Percentiles rank a stretch among this genome's conserved stretches.
These are phyloP conservation scores for Solea solea DNA, from an alignment of 2,113 vertebrate genomes.

Conservation along the genomic window DNA sequence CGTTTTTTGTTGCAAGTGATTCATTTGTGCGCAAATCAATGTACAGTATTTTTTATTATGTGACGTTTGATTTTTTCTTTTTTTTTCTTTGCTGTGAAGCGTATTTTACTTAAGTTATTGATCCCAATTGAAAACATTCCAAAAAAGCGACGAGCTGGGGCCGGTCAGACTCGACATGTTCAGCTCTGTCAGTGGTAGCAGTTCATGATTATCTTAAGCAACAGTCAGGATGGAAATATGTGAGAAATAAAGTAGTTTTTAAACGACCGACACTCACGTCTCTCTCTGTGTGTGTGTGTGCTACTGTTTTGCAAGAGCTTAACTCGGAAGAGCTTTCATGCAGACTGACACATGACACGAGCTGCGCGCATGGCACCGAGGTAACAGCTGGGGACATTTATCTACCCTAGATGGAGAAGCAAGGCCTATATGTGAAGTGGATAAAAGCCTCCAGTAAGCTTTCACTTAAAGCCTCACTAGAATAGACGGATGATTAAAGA, in stretches of 20 bases:
- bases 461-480: constrained; percentile 1
- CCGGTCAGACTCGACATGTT: constrained; percentile 17
- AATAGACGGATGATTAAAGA: neutral
- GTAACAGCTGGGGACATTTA: constrained; percentile 10
- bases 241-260: constrained; percentile 61
- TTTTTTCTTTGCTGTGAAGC: constrained; percentile 49
- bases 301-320: neutral
- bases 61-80: constrained; percentile 33
- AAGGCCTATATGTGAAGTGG: constrained; percentile 10
- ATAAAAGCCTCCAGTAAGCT: constrained; percentile 2
- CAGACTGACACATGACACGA: neutral
- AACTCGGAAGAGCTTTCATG: constrained; percentile 15
- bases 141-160: constrained; percentile 34
- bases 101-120: constrained; percentile 72
- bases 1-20: constrained; percentile 5
- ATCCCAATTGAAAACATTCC: constrained; percentile 63
- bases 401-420: neutral
- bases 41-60: constrained; percentile 74
- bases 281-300: neutral
- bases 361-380: neutral
- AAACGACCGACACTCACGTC: neutral
- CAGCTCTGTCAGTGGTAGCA: constrained; percentile 18
- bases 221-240: constrained; percentile 58
- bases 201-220: constrained; percentile 21
- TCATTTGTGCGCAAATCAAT: constrained; percentile 49